Percentiles rank a stretch among this genome's conserved stretches.
Conservation (phyloP, 2,797 vertebrate genomes). For the Amblyraja radiata region DNA sequence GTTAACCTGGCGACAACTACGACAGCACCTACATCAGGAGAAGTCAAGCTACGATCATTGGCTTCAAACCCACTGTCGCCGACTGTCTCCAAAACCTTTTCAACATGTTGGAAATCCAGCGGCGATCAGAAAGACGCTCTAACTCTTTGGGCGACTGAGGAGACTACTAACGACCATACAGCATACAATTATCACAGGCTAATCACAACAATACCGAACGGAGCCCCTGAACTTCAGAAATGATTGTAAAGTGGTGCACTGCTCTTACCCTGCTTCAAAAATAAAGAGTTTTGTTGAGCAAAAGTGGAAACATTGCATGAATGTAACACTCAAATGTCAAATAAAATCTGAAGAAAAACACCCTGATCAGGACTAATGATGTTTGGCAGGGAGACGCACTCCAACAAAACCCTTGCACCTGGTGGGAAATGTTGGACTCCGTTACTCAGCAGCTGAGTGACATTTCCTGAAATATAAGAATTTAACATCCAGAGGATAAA, state of each 20-base stretch:
- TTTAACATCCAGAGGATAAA: background rate
- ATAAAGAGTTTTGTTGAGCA: background rate
- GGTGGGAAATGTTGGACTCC: background rate
- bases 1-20: too few species aligned
- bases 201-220: background rate
- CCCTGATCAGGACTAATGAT: background rate
- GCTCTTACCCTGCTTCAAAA: background rate
- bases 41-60: too few species aligned
- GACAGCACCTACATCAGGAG: too few species aligned
- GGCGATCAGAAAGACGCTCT: too few species aligned
- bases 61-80: too few species aligned
- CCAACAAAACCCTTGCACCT: background rate
- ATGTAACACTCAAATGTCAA: background rate
- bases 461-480: constrained; percentile 14
- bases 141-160: too few species aligned
- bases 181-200: background rate
- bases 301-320: background rate
- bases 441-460: background rate
- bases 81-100: too few species aligned
- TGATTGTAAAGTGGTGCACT: background rate
- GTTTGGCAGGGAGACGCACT: background rate
- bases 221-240: background rate
- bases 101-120: too few species aligned
- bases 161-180: too few species aligned
- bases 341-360: background rate